phyloP scores from a whole-genome alignment of 2,113 vertebrate species.

The Oncorhynchus kisutch region DNA sequence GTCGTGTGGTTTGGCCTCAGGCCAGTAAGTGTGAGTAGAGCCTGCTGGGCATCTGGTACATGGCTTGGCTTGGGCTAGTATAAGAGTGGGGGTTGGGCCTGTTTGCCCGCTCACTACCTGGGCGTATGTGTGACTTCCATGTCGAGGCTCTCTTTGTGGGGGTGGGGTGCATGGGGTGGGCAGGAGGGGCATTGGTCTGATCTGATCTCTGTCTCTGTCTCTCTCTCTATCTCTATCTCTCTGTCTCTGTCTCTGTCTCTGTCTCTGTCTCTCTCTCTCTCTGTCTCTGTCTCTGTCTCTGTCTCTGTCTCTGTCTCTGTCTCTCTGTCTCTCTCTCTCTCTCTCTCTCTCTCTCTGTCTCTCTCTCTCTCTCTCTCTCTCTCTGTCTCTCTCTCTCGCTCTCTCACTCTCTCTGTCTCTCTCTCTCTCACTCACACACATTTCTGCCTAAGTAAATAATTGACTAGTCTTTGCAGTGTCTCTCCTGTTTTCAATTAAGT shows the following conservation, averaged over 20 bases:
- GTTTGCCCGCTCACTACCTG: too few relatives aligned
- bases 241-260: background rate
- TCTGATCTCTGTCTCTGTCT: too few relatives aligned
- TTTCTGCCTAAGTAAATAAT: slow-evolving; percentile 67
- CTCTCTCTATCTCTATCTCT: fast-evolving
- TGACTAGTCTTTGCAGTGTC: slow-evolving; percentile 53
- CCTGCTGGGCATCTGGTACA: too few relatives aligned
- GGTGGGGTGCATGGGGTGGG: too few relatives aligned
- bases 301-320: background rate
- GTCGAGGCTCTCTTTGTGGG: too few relatives aligned
- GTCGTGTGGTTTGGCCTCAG: too few relatives aligned
- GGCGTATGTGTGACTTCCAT: too few relatives aligned
- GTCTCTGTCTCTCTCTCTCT: background rate
- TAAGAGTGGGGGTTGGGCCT: too few relatives aligned
- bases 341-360: background rate
- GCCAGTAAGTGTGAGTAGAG: too few relatives aligned
- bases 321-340: background rate
- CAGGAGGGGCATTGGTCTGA: too few relatives aligned
- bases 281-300: slow-evolving; percentile 1
- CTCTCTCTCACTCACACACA: background rate
- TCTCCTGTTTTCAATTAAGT: slow-evolving; percentile 30
- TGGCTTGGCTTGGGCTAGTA: too few relatives aligned
- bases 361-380: background rate
- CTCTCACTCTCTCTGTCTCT: background rate
- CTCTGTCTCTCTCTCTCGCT: background rate